These are phyloP conservation scores for Chrysodeixis includens DNA, from an alignment of 2,888 invertebrate species.

Conservation along the genomic window DNA sequence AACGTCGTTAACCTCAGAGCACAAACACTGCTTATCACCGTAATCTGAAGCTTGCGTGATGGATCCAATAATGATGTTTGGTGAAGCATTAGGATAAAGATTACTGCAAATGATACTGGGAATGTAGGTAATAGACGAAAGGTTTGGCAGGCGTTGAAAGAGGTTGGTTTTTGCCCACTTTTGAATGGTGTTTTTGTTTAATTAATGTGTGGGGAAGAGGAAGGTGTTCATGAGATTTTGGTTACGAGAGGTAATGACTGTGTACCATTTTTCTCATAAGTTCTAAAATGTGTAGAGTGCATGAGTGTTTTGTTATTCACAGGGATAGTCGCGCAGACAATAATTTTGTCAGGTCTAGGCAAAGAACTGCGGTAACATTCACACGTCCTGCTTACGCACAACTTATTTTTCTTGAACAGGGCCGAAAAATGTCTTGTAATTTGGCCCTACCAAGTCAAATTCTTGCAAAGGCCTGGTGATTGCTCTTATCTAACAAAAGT, in stretches of 20 bases:
- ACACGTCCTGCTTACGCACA: too few species aligned
- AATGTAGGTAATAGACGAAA: slow-evolving; percentile 7
- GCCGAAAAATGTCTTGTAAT: too few species aligned
- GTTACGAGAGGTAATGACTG: not conserved
- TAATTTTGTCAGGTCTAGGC: too few species aligned
- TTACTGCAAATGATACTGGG: slow-evolving; percentile 27
- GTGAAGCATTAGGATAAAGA: slow-evolving; percentile 18
- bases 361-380: too few species aligned
- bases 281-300: too few species aligned
- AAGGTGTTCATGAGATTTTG: not conserved
- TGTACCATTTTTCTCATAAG: too few species aligned
- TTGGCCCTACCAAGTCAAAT: too few species aligned
- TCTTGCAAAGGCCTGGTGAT: too few species aligned
- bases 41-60: slow-evolving; percentile 27
- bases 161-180: slow-evolving; percentile 11
- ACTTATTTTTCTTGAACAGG: too few species aligned
- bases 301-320: too few species aligned
- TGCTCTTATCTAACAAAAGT: too few species aligned
- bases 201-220: not conserved
- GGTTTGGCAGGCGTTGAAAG: slow-evolving; percentile 12
- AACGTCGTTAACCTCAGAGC: slow-evolving; percentile 9
- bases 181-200: not conserved
- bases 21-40: slow-evolving; percentile 16
- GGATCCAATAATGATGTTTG: slow-evolving; percentile 35
- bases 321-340: too few species aligned